Base-by-base conservation (phyloP, 2,113 vertebrate genomes). In the Notiomystis cincta region DNA sequence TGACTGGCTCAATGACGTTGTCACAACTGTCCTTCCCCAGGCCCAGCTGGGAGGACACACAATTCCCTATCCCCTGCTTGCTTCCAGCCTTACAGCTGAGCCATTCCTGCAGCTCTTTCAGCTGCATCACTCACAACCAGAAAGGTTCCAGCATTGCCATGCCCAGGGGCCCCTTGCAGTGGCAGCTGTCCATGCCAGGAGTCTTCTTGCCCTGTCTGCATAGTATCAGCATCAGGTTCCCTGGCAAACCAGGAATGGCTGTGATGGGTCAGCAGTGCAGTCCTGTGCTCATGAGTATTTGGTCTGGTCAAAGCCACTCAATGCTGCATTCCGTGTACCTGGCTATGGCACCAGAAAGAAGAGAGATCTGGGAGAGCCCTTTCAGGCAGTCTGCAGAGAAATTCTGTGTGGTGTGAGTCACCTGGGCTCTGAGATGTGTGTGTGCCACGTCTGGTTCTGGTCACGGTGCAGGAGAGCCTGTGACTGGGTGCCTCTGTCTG, bases 331-430 rank as follows among this genome's bases (percentile, higher is more conserved):
- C 44, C 33, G 0, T 14, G 6, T n/a, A n/a, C 31, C 51, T 72
- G 66, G 24, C 37, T 44, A 1, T 23, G 50, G 37, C 42, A 40
- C 23, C 54, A 54, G 51, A 42, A 62, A 23, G 33, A 48, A 57
- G 50, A 50, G 53, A 48, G 47, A n/a, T n/a, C 38, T 1, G 1
- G 20, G 22, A 56, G 53, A 8, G 7, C 62, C 56, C 38, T 70
- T 69, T n/a, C 18, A 23, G 35, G 28, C 50, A 58, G 22, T 6
- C 31, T 57, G 53, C 33, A 61, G 76, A 51, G 71, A 37, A 37
- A 23, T 25, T 6, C 22, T 35, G 40, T 0, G 0, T 51, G 56
- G 38, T 47, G 25, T 3, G 5, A 22, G 40, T 69, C 47, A 53
- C 14, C 14, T 79, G 73, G n/a, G 60, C 87, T 69, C 58, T 27